A percentile compares a stretch with the other conserved stretches of the same genome.
These are phyloP conservation scores for Cremastinae sp. DNA, from an alignment of 2,888 invertebrate species.

Conservation along the genomic window DNA sequence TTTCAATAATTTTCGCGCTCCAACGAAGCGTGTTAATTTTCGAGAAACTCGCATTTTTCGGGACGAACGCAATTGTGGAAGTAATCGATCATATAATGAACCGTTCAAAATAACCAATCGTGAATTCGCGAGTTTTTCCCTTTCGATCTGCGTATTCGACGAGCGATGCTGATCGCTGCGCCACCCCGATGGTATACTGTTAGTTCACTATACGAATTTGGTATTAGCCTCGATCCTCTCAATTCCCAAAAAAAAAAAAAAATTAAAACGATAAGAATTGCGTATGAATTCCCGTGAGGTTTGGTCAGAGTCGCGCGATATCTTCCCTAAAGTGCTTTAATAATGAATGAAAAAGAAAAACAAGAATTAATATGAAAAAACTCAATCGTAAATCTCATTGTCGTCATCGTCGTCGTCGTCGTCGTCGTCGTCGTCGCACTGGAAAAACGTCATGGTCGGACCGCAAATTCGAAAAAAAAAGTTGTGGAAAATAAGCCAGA, in stretches of 20 bases:
- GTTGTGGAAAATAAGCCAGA: slow-evolving; percentile 31
- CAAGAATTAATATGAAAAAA: slow-evolving; percentile 57
- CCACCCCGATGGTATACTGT: slow-evolving; percentile 21
- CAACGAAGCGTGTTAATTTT: slow-evolving; percentile 62
- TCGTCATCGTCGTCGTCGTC: no score
- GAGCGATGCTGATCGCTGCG: slow-evolving; percentile 11
- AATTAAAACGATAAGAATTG: slow-evolving; percentile 13
- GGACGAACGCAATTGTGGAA: slow-evolving; percentile 44
- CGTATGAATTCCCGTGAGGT: slow-evolving; percentile 64
- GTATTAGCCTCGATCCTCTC: neutral
- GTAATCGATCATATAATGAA: slow-evolving; percentile 35
- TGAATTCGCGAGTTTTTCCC: slow-evolving; percentile 2
- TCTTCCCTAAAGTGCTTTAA: slow-evolving; percentile 79
- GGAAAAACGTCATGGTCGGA: slow-evolving; percentile 45
- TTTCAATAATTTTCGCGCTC: slow-evolving; percentile 71
- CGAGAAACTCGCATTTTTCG: slow-evolving; percentile 58
- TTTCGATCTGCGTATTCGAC: slow-evolving; percentile 3
- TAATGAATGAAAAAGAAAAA: slow-evolving; percentile 60
- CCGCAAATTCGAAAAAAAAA: slow-evolving; percentile 45
- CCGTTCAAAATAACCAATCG: slow-evolving; percentile 18
- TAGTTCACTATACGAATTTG: neutral
- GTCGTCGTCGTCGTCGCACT: slow-evolving; percentile 63
- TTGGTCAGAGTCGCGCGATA: slow-evolving; percentile 73
- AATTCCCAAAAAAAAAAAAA: neutral
- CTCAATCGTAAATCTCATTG: slow-evolving; percentile 70